Percentiles rank a stretch among this genome's conserved stretches.
Evolutionary conservation across 1,140 invertebrate genomes (phyloP).

Genomic region (Brevipalpus yothersi): DNA sequence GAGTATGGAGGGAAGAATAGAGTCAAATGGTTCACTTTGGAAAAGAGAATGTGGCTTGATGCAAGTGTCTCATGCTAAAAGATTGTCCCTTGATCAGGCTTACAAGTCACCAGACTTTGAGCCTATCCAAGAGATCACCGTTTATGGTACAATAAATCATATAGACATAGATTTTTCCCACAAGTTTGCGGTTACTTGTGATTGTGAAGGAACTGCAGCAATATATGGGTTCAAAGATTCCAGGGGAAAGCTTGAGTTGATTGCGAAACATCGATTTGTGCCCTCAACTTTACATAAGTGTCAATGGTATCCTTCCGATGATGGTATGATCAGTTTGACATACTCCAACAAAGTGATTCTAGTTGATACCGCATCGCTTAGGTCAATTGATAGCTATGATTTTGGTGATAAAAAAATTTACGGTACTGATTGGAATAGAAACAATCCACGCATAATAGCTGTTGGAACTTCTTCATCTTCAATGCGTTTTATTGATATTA

Average conservation of each 20-base stretch:
- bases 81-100: no score
- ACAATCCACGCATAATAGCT: background rate
- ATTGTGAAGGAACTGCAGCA: background rate
- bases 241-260: background rate
- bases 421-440: slow-evolving; percentile 1
- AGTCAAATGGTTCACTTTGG: no score
- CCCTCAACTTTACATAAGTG: background rate
- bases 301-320: slow-evolving; percentile 6
- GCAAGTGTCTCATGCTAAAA: no score
- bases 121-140: background rate
- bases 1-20: no score
- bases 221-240: background rate
- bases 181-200: background rate
- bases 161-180: background rate
- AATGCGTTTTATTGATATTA: slow-evolving; percentile 3
- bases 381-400: background rate
- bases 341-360: background rate
- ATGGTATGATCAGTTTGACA: background rate
- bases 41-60: no score
- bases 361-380: background rate
- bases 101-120: background rate
- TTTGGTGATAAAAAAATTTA: background rate
- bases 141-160: background rate
- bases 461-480: background rate
- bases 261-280: background rate